Conservation (phyloP, 2,797 vertebrate species). For the Mus caroli region DNA sequence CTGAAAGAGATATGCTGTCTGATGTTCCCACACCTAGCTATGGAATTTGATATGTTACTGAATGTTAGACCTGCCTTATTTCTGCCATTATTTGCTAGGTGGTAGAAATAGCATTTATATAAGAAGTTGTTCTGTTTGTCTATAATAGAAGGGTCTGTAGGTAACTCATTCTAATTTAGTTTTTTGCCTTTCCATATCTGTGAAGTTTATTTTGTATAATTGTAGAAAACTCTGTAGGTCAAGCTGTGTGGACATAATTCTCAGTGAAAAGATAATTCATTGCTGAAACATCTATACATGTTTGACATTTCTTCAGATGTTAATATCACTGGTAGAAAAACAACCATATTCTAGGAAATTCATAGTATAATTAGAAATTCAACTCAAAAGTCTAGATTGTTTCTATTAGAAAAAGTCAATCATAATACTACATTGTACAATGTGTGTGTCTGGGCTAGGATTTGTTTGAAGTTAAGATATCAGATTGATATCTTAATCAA, state of each 20-base stretch:
- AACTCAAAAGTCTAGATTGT: neutral
- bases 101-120: neutral
- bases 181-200: neutral
- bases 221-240: neutral
- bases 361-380: neutral
- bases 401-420: neutral
- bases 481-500: neutral
- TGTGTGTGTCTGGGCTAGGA: neutral
- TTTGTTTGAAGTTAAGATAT: neutral
- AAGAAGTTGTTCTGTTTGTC: neutral
- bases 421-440: neutral
- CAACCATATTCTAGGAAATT: neutral
- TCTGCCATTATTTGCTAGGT: neutral
- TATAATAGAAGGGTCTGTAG: neutral
- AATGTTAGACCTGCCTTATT: neutral
- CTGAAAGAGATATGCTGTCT: neutral
- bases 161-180: neutral
- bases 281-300: neutral
- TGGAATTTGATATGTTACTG: neutral
- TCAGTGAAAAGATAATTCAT: neutral
- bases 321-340: neutral
- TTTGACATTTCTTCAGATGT: neutral
- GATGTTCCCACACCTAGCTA: too few relatives aligned
- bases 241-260: neutral
- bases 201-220: neutral